A percentile compares a stretch with the other conserved stretches of the same genome.
Evolutionary conservation across 2,113 vertebrate species (phyloP).

Genomic region (Serinus canaria): DNA sequence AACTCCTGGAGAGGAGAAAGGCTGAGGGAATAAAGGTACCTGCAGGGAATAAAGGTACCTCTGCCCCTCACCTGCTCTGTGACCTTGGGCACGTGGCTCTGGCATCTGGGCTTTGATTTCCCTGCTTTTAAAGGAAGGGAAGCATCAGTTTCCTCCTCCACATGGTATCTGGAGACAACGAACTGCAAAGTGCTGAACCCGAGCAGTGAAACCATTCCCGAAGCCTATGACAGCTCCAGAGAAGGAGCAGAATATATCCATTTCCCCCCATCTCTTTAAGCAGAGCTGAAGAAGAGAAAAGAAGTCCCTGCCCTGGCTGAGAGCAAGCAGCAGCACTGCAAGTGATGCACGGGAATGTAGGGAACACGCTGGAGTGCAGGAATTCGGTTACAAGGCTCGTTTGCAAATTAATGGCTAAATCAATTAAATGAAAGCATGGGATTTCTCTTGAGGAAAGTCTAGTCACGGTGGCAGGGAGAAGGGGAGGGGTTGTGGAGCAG

Average conservation of each 20-base stretch:
- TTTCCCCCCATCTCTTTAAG: neutral
- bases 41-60: neutral
- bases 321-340: neutral
- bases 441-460: constrained; percentile 53
- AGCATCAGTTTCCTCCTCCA: neutral
- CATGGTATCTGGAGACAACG: neutral
- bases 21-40: fast-evolving
- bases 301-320: neutral
- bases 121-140: neutral
- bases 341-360: neutral
- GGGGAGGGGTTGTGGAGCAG: constrained; percentile 2
- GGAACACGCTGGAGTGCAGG: neutral
- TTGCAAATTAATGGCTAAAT: constrained; percentile 49
- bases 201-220: neutral
- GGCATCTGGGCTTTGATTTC: neutral
- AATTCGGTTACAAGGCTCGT: neutral
- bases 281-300: neutral
- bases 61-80: neutral
- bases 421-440: constrained; percentile 23
- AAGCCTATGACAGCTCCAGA: neutral
- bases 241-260: neutral
- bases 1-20: neutral
- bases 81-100: neutral
- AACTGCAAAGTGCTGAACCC: neutral
- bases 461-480: neutral